Evolutionary conservation across 2,888 invertebrate genomes (phyloP).

Genomic region (Tromatobia lineatoria): DNA sequence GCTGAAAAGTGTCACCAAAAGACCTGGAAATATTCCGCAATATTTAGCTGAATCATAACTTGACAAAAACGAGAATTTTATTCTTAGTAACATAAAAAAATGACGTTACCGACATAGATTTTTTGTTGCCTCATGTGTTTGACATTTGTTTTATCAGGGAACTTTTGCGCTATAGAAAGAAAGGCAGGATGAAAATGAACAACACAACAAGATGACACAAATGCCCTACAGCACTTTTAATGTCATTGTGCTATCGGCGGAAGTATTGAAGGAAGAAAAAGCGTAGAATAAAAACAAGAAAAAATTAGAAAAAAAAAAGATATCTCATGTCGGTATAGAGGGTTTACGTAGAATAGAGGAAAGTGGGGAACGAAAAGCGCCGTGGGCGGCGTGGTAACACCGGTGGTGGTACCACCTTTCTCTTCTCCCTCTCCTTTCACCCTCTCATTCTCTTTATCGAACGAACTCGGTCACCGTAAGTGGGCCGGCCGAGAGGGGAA

Average conservation of each 20-base stretch:
- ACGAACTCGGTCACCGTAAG: constrained; percentile 73
- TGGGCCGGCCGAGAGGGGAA: constrained; percentile 68
- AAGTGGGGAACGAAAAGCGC: constrained; percentile 4
- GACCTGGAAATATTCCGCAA: no score
- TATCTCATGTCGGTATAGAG: constrained; percentile 5
- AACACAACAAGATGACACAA: neutral
- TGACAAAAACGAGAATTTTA: no score
- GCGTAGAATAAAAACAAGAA: neutral
- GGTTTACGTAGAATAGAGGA: constrained; percentile 1
- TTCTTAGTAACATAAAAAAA: no score
- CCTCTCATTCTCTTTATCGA: constrained; percentile 72
- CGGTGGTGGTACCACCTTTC: constrained; percentile 32
- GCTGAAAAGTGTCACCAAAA: no score
- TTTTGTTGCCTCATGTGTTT: neutral
- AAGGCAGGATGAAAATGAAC: neutral
- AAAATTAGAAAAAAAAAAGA: neutral
- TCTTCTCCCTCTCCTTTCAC: constrained; percentile 50
- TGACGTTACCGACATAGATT: no score
- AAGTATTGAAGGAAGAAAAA: neutral
- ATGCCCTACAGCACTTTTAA: neutral
- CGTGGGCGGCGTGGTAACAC: constrained; percentile 27
- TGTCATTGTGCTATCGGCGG: constrained; percentile 14
- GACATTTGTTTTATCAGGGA: neutral
- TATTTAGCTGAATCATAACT: no score
- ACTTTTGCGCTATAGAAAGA: neutral